phyloP scores from a whole-genome alignment of 2,797 vertebrate genomes.

The Champsocephalus esox region DNA sequence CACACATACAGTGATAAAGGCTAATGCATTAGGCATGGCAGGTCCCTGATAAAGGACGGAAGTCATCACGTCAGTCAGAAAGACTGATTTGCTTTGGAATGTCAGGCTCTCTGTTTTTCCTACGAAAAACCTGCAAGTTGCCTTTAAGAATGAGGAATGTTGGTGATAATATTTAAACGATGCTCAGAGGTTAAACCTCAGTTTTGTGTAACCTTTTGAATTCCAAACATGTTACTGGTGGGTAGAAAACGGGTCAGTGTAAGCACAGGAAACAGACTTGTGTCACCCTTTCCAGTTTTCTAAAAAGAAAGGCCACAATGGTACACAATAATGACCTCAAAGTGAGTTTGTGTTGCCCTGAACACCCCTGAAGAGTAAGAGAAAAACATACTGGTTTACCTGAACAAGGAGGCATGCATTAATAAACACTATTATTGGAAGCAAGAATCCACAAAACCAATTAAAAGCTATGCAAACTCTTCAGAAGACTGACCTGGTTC shows the following conservation, averaged over 20 bases:
- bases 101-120: constrained; percentile 67
- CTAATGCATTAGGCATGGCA: constrained; percentile 62
- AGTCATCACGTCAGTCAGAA: constrained; percentile 65
- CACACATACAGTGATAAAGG: constrained; percentile 47
- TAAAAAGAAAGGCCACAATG: constrained; percentile 18
- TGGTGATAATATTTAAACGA: constrained; percentile 61
- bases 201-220: constrained; percentile 56
- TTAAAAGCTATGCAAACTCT: constrained; percentile 3
- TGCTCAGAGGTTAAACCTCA: constrained; percentile 46
- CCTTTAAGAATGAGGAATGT: constrained; percentile 42
- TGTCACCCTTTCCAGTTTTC: constrained; percentile 65
- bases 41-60: constrained; percentile 64
- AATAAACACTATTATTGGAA: background rate
- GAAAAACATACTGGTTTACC: constrained; percentile 37
- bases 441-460: constrained; percentile 14
- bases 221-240: constrained; percentile 35
- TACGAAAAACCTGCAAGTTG: constrained; percentile 36
- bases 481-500: background rate
- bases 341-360: constrained; percentile 22
- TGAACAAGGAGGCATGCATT: constrained; percentile 27
- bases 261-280: constrained; percentile 49
- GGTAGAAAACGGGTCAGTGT: constrained; percentile 41
- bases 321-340: constrained; percentile 18
- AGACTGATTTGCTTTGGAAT: constrained; percentile 69
- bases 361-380: constrained; percentile 29